These are phyloP conservation scores for Drosophila ironensis DNA, from an alignment of 1,140 invertebrate genomes.

Conservation along the genomic window DNA sequence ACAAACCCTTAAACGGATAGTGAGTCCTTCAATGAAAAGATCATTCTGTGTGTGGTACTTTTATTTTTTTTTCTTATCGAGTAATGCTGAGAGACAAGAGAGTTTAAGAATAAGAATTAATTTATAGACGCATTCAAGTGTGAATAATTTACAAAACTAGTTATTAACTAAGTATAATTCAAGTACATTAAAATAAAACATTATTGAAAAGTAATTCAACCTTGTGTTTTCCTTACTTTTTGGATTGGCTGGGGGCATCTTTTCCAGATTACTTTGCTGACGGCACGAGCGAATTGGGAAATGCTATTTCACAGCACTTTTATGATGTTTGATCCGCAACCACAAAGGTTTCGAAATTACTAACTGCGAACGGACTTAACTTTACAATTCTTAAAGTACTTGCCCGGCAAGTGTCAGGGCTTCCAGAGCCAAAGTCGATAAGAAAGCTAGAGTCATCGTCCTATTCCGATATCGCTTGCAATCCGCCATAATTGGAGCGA, in stretches of 20 bases:
- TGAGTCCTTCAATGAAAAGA: background rate
- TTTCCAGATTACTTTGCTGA: background rate
- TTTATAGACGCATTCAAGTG: conserved; percentile 73
- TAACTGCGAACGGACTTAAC: background rate
- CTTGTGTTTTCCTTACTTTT: background rate
- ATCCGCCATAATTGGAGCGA: conserved; percentile 20
- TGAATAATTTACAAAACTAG: conserved; percentile 77
- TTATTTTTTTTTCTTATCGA: conserved; percentile 69
- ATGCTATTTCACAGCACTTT: too few relatives aligned
- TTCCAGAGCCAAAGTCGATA: conserved; percentile 18
- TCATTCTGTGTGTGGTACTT: conserved; percentile 47
- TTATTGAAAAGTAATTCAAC: conserved; percentile 51
- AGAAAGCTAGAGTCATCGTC: conserved; percentile 25
- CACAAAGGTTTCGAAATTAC: too few relatives aligned
- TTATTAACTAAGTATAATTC: conserved; percentile 68
- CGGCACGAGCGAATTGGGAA: too few relatives aligned
- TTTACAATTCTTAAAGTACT: background rate
- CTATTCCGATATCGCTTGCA: conserved; percentile 27
- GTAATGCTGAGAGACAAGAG: conserved; percentile 67
- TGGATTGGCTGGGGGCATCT: background rate
- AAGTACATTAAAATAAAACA: conserved; percentile 69
- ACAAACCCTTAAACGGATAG: conserved; percentile 31
- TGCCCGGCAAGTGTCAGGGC: background rate
- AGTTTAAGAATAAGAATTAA: conserved; percentile 71
- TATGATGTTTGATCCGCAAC: too few relatives aligned